phyloP scores from a whole-genome alignment of 2,797 vertebrate genomes.

The Channa striata region DNA sequence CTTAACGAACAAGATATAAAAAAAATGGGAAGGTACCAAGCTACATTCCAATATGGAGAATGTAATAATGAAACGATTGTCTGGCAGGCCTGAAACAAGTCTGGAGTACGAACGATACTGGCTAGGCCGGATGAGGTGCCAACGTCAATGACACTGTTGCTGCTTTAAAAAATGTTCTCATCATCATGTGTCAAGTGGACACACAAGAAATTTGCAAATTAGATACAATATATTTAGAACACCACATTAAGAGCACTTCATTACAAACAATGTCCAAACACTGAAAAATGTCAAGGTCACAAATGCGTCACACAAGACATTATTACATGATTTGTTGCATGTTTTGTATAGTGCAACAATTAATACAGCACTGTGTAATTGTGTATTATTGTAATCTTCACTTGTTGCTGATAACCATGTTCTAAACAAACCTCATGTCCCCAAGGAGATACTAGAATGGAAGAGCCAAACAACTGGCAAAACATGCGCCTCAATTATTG shows the following conservation, averaged over 20 bases:
- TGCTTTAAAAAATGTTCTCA: too few relatives aligned
- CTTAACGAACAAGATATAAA: background rate
- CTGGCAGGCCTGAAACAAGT: background rate
- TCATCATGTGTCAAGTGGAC: background rate
- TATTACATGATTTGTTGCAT: background rate
- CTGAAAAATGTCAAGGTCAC: too few relatives aligned
- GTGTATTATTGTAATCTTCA: constrained; percentile 1
- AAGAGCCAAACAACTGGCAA: constrained; percentile 48
- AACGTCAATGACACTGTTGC: background rate
- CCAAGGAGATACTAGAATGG: constrained; percentile 37
- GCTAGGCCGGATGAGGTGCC: background rate
- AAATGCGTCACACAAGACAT: too few relatives aligned
- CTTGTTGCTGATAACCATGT: constrained; percentile 28
- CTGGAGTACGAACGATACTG: background rate
- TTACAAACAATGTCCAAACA: too few relatives aligned
- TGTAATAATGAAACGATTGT: background rate
- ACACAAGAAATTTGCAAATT: background rate
- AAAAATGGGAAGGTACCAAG: background rate
- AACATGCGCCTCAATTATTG: constrained; percentile 74
- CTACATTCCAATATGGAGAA: background rate
- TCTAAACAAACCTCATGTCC: constrained; percentile 16
- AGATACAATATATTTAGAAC: too few relatives aligned
- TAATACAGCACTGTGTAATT: background rate
- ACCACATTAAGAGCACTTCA: background rate
- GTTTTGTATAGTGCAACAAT: background rate